A percentile compares a stretch with the other conserved stretches of the same genome.
phyloP scores from a whole-genome alignment of 2,888 invertebrate genomes.

The Laspeyria flexula region DNA sequence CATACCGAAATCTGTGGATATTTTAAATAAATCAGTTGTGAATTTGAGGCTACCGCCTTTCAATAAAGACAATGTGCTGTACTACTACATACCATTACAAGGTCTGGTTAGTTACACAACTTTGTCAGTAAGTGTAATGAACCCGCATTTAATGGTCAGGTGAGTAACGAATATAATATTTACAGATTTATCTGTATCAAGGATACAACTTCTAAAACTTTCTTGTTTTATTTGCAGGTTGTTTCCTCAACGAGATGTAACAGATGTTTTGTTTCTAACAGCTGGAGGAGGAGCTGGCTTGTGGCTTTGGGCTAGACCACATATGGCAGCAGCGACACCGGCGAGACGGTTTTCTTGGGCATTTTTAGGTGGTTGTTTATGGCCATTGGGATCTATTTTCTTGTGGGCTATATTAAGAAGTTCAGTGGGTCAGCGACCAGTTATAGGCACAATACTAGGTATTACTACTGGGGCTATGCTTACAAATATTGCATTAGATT shows the following conservation, averaged over 20 bases:
- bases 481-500: constrained; percentile 87
- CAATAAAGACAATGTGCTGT: constrained; percentile 89
- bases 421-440: constrained; percentile 89
- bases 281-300: constrained; percentile 93
- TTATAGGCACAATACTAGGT: constrained; percentile 89
- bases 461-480: constrained; percentile 89
- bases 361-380: constrained; percentile 91
- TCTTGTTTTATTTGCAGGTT: constrained; percentile 84
- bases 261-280: constrained; percentile 92
- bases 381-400: constrained; percentile 96
- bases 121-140: constrained; percentile 93
- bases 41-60: constrained; percentile 87
- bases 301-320: constrained; percentile 93
- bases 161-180: constrained; percentile 49
- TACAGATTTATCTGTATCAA: not conserved
- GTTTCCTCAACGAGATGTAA: constrained; percentile 91
- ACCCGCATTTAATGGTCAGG: constrained; percentile 91
- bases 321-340: constrained; percentile 88
- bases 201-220: too few species aligned
- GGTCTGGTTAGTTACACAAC: constrained; percentile 92
- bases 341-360: constrained; percentile 89
- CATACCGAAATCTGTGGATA: constrained; percentile 69
- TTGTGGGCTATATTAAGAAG: constrained; percentile 95
- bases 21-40: constrained; percentile 70
- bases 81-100: constrained; percentile 91